Conservation (phyloP, 1,140 invertebrate species). For the Diabrotica virgifera region DNA sequence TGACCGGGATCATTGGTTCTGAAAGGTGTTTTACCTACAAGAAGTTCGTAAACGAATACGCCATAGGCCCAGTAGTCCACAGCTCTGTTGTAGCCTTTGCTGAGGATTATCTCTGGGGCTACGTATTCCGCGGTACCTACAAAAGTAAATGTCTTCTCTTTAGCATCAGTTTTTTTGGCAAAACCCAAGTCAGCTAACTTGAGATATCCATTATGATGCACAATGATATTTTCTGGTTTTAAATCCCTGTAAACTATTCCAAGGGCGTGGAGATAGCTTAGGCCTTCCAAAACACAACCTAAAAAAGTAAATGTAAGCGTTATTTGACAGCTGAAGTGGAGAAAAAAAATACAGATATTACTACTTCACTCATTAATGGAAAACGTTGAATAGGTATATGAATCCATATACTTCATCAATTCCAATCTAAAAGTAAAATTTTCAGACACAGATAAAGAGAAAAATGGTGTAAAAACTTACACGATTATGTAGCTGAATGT, state of each 20-base stretch:
- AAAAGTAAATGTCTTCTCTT: conserved; percentile 94
- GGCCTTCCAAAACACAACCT: conserved; percentile 87
- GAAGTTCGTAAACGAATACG: conserved; percentile 87
- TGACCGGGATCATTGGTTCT: conserved; percentile 78
- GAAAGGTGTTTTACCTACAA: conserved; percentile 93
- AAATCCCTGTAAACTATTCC: conserved; percentile 91
- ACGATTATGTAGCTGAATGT: too few relatives aligned
- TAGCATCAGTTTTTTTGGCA: conserved; percentile 77
- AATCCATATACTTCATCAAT: too few relatives aligned
- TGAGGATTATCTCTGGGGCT: conserved; percentile 93
- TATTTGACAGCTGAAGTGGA: too few relatives aligned
- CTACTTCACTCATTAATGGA: too few relatives aligned
- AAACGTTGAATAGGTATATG: too few relatives aligned
- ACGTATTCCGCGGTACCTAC: conserved; percentile 93
- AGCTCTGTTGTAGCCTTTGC: conserved; percentile 85
- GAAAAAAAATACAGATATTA: too few relatives aligned
- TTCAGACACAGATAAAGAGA: too few relatives aligned
- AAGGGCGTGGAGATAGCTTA: conserved; percentile 83
- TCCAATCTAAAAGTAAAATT: too few relatives aligned
- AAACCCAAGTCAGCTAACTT: conserved; percentile 99
- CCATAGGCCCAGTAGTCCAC: conserved; percentile 96
- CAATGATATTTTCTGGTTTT: conserved; percentile 92
- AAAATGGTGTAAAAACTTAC: too few relatives aligned
- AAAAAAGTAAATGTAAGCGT: conserved; percentile 42
- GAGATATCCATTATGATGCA: conserved; percentile 83